Evolutionary conservation across 30 jellyfish, hydroid and myxozoan genomes (phyloP).

Genomic region (Nemopilema nomurai): DNA sequence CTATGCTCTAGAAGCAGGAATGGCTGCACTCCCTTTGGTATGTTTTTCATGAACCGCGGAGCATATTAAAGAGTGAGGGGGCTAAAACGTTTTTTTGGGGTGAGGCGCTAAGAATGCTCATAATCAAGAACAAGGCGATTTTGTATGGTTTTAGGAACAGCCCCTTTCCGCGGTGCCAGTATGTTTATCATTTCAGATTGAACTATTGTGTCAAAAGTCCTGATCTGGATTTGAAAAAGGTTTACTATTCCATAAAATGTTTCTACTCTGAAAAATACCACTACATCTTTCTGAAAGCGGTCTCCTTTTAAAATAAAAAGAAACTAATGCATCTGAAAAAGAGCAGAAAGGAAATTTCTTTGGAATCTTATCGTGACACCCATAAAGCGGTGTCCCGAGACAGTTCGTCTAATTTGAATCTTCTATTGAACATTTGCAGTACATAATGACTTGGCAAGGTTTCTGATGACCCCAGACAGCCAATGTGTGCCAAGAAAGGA

Average conservation of each 20-base stretch:
- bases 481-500: neutral
- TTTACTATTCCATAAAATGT: neutral
- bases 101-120: neutral
- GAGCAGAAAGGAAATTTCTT: neutral
- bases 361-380: neutral
- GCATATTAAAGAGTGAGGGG: neutral
- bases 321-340: neutral
- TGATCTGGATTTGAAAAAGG: neutral
- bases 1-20: conserved; percentile 54
- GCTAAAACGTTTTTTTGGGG: neutral
- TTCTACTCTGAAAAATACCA: neutral
- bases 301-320: neutral
- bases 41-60: neutral
- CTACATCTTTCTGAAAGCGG: neutral
- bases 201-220: conserved; percentile 6
- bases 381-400: neutral
- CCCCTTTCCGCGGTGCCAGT: conserved; percentile 1
- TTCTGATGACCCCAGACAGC: neutral
- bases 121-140: neutral
- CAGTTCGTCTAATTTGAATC: neutral
- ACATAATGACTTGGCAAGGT: neutral
- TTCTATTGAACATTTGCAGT: neutral
- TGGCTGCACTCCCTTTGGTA: conserved; percentile 22
- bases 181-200: conserved; percentile 4
- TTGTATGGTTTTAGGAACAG: neutral